Evolutionary conservation across 2,888 invertebrate genomes (phyloP), one percentile per base, ranked within the genome.

Genomic region (Habrosyne pyritoides): DNA sequence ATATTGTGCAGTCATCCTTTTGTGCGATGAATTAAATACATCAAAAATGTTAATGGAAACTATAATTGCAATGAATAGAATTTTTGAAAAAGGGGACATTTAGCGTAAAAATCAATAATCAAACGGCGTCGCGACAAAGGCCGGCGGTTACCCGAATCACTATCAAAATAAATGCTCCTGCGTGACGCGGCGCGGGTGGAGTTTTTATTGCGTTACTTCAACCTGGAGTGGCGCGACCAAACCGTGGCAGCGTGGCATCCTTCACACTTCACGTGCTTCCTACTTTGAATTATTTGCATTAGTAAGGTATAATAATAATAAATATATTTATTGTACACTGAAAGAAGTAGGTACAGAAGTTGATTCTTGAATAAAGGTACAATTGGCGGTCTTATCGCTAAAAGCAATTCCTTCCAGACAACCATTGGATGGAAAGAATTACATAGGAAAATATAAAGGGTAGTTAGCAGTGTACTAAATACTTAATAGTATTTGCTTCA

Each of bases 91-190:
- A 89, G 84, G 84, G 77, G 87, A 85, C 86, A 87, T 91, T 89
- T 90, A 83, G 91, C 91, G 91, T 91, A 88, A 91, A 91, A 91
- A 92, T 92, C 92, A 92, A 92, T 91, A 92, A 91, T 91, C 87
- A 84, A 86, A 87, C 80, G 86, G 80, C 76, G 70, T 70, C 64
- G 68, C 67, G 79, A 91, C 91, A 91, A 91, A 84, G 68, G 86
- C 63, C 72, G 77, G 84, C 87, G 89, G 91, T 89, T 87, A 86
- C 83, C 81, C 85, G 86, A 81, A 81, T 82, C 86, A 83, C 91
- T 90, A 90, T 90, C 87, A 89, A 89, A 90, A 90, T 89, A 91
- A 84, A 86, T 79, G 82, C 75, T 79, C 67, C 78, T 77, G 85
- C 83, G 86, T 87, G 91, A 89, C 87, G 79, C 71, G 76, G 88